phyloP scores from a whole-genome alignment of 2,113 vertebrate genomes.

The Cariama cristata region DNA sequence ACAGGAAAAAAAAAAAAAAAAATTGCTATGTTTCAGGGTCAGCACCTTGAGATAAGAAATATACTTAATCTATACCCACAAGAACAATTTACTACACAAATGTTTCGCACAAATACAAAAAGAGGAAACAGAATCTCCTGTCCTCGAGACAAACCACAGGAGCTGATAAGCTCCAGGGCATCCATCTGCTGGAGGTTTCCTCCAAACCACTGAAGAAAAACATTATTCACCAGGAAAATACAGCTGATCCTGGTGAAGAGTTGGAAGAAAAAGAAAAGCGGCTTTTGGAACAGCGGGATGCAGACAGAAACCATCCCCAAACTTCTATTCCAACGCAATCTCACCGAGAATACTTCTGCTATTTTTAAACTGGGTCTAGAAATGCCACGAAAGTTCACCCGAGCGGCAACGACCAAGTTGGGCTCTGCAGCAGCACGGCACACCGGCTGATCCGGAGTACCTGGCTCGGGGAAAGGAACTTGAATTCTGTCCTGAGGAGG shows the following conservation, averaged over 20 bases:
- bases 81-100: neutral
- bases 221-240: accelerated
- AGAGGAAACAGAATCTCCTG: neutral
- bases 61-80: accelerated
- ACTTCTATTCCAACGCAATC: accelerated
- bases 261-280: neutral
- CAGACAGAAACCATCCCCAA: neutral
- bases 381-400: neutral
- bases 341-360: neutral
- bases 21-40: neutral
- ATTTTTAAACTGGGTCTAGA: neutral
- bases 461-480: neutral
- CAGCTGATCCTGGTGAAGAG: neutral
- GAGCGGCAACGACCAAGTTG: neutral
- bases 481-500: neutral
- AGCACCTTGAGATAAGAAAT: neutral
- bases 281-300: neutral
- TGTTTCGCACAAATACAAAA: neutral
- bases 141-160: accelerated
- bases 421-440: neutral
- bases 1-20: neutral
- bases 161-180: neutral
- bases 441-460: neutral
- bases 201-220: neutral
- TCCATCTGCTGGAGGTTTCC: neutral